Evolutionary conservation across 2,888 invertebrate species (phyloP), one percentile per base, ranked within the genome.

Genomic region (Ferdinandea cuprea): DNA sequence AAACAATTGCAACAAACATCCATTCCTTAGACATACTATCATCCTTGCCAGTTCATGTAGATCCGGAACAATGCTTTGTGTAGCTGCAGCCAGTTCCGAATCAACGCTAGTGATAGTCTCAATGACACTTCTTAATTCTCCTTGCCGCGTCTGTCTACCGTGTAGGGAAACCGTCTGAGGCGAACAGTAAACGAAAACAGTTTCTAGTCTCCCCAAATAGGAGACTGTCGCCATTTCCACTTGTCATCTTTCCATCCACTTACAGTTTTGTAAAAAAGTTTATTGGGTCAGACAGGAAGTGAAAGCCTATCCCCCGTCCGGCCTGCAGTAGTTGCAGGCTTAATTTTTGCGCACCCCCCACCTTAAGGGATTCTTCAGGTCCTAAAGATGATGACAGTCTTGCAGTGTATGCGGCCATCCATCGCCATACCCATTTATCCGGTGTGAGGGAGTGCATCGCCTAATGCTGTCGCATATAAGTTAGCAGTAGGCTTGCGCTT

Each of bases 261-360:
- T 68, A 17, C 73, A 56, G 13, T 61, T 54, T 68, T 76, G 58
- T 50, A 74, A 80, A 79, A 68, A 63, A 48, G 46, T 71, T 81
- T 76, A 81, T 81, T 81, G 63, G 80, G 80, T 81, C 80, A 81
- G 80, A 81, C 80, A 76, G 15, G 50, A 58, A 40, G 48, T 65
- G 58, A 48, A 63, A 50, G 50, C 28, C 58, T 54, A 46, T 44
- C 40, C 17, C 44, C 37, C 13, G n/a, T n/a, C n/a, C n/a, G n/a
- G n/a, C 21, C 65, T 37, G 19, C 21, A 46, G 73, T 61, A 71
- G 71, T 54, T 63, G 52, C 73, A 66, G 52, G 58, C 32, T 65
- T 65, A 32, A 15, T 30, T 40, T 50, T 7, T 28, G 44, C 21
- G 6, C 4, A 15, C 15, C 17, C 42, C 32, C 17, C 48, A 13